Percentiles rank a stretch among this genome's conserved stretches.
These are phyloP conservation scores for Cantharis flavilabris DNA, from an alignment of 2,888 invertebrate species.

Conservation along the genomic window DNA sequence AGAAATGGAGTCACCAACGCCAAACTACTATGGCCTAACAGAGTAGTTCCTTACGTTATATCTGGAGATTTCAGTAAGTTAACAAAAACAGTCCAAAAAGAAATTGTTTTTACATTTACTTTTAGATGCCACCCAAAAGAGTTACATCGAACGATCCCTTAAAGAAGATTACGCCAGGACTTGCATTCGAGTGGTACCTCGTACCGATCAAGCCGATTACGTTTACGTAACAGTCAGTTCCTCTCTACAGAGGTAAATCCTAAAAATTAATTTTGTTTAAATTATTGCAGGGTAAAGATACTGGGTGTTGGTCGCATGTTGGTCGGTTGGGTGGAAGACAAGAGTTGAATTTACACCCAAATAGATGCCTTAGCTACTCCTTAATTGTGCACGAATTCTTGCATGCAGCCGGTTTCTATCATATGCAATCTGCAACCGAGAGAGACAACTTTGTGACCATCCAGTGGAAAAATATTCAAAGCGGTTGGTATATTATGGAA, in stretches of 20 bases:
- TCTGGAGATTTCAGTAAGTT: neutral
- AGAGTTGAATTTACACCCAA: conserved; percentile 3
- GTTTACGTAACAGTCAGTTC: conserved; percentile 17
- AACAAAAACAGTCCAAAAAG: neutral
- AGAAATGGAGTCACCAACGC: conserved; percentile 6
- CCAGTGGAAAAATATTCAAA: conserved; percentile 71
- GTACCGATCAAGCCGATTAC: conserved; percentile 5
- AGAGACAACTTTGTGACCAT: conserved; percentile 77
- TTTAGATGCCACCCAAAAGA: conserved; percentile 3
- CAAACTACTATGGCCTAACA: conserved; percentile 2
- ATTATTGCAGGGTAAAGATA: neutral
- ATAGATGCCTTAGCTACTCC: conserved; percentile 50
- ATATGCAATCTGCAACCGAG: conserved; percentile 80
- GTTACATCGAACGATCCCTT: neutral
- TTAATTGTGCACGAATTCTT: conserved; percentile 78
- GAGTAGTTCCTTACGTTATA: conserved; percentile 6
- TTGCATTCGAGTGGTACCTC: conserved; percentile 8
- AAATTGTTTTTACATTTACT: neutral
- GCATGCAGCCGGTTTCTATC: conserved; percentile 81
- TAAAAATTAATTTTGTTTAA: neutral
- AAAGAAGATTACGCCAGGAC: neutral
- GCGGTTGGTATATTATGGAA: conserved; percentile 53
- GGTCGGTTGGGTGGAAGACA: conserved; percentile 4
- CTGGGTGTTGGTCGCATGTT: neutral
- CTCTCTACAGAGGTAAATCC: neutral